phyloP scores from a whole-genome alignment of 2,888 invertebrate genomes.

The Acronicta psi region DNA sequence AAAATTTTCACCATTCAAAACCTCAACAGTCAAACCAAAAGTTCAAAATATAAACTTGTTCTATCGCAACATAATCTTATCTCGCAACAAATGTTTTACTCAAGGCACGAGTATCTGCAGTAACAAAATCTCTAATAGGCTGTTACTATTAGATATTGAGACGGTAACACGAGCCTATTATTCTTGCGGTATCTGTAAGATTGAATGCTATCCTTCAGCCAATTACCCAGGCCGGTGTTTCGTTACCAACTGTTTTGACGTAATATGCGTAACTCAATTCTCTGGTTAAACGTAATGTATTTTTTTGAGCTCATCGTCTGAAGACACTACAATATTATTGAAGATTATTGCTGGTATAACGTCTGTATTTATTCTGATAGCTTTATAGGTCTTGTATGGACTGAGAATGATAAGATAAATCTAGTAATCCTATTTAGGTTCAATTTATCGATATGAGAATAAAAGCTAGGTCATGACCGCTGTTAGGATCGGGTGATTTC shows the following conservation, averaged over 20 bases:
- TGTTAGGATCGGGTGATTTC: not conserved
- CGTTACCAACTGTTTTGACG: slow-evolving; percentile 58
- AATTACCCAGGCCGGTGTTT: slow-evolving; percentile 55
- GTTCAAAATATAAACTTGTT: not conserved
- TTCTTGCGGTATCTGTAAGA: slow-evolving; percentile 61
- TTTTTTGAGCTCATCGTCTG: slow-evolving; percentile 43
- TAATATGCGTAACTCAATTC: slow-evolving; percentile 57
- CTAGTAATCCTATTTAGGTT: not conserved
- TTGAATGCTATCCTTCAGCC: slow-evolving; percentile 61
- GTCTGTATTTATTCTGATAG: slow-evolving; percentile 32
- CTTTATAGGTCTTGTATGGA: slow-evolving; percentile 11
- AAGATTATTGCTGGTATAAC: slow-evolving; percentile 21
- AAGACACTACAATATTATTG: slow-evolving; percentile 33
- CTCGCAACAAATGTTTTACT: slow-evolving; percentile 25
- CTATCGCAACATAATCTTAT: slow-evolving; percentile 9
- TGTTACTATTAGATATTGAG: slow-evolving; percentile 58
- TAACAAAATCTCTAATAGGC: slow-evolving; percentile 51
- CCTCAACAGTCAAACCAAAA: not conserved
- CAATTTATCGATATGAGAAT: not conserved
- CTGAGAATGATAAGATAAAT: slow-evolving; percentile 4
- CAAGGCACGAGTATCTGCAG: slow-evolving; percentile 15
- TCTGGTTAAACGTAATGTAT: slow-evolving; percentile 44
- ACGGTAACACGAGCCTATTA: slow-evolving; percentile 57
- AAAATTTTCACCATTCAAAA: not conserved
- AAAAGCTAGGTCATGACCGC: not conserved